Percentiles rank a stretch among this genome's conserved stretches.
These are phyloP conservation scores for Phyllotreta striolata DNA, from an alignment of 2,888 invertebrate genomes.

Conservation along the genomic window DNA sequence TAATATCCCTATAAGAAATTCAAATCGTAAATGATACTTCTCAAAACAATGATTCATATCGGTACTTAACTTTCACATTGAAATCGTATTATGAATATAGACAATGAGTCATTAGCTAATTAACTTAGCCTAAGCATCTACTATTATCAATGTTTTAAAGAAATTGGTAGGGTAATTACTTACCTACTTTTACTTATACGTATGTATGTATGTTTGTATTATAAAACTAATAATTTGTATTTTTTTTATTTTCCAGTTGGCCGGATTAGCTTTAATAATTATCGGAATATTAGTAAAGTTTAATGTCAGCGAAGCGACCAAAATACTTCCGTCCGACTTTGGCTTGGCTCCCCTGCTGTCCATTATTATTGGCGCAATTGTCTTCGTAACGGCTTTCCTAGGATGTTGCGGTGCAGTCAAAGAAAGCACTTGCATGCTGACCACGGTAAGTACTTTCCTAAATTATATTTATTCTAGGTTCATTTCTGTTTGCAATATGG, in stretches of 20 bases:
- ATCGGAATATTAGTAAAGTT: conserved; percentile 72
- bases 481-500: too few relatives aligned
- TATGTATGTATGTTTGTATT: neutral
- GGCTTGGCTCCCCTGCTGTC: conserved; percentile 70
- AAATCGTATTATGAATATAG: too few relatives aligned
- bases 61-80: too few relatives aligned
- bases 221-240: neutral
- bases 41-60: too few relatives aligned
- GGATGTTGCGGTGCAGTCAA: conserved; percentile 62
- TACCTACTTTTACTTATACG: too few relatives aligned
- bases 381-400: conserved; percentile 63
- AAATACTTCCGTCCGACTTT: conserved; percentile 53
- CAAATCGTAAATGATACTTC: too few relatives aligned
- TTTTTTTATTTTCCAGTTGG: conserved; percentile 66
- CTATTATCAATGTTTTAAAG: too few relatives aligned
- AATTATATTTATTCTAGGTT: too few relatives aligned
- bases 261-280: conserved; percentile 73
- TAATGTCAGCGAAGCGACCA: conserved; percentile 62
- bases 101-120: too few relatives aligned
- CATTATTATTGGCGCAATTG: conserved; percentile 73
- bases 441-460: conserved; percentile 53
- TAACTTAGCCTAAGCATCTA: too few relatives aligned
- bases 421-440: conserved; percentile 60
- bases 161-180: too few relatives aligned
- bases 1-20: too few relatives aligned